Evolutionary conservation across 64 coral and sea anemone genomes (phyloP), one percentile per base, ranked within the genome.

Genomic region (Anthopleura sola): DNA sequence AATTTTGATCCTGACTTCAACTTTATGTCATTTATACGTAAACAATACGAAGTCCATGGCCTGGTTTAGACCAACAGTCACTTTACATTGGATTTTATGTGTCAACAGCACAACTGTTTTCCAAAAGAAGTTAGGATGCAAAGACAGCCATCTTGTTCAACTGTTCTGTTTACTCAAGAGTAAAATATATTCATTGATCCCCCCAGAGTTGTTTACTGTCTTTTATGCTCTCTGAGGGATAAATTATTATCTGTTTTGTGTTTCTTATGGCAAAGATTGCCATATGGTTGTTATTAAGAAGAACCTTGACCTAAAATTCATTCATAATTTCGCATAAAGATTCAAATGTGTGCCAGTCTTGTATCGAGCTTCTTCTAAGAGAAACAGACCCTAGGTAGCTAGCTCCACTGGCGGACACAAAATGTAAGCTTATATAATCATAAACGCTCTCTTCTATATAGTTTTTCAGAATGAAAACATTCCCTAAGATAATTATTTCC

Each of bases 121-220:
- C 21, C 5, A 71, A 32, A 71, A 16, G 10, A 71, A 71, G 14
- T 10, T 34, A 71, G n/a, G 29, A 71, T 71, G 66, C 66, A 71
- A 66, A 32, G 29, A 31, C 66, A 71, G 66, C 66, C 66, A 71
- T 71, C 66, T 71, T 71, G 66, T 34, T 71, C 28, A 71, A 36
- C 66, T 71, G 31, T 15, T 32, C 28, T 71, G 66, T 71, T 71
- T 71, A 71, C 66, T 71, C 66, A 71, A 71, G 66, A 71, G 66
- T 71, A 71, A 71, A 71, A 71, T 71, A 31, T 71, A 71, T 71
- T 71, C 66, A 71, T 29, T 71, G 66, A 71, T 71, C 66, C 15
- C n/a, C 31, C 66, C 66, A 71, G 29, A 71, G 29, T 32, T 71
- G 66, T 36, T 71, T 33, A 71, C 66, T 71, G 28, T 16, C 10